Percentiles rank a stretch among this genome's conserved stretches.
Conservation (phyloP, 2,888 invertebrate genomes). For the Nemapogon koenigi region DNA sequence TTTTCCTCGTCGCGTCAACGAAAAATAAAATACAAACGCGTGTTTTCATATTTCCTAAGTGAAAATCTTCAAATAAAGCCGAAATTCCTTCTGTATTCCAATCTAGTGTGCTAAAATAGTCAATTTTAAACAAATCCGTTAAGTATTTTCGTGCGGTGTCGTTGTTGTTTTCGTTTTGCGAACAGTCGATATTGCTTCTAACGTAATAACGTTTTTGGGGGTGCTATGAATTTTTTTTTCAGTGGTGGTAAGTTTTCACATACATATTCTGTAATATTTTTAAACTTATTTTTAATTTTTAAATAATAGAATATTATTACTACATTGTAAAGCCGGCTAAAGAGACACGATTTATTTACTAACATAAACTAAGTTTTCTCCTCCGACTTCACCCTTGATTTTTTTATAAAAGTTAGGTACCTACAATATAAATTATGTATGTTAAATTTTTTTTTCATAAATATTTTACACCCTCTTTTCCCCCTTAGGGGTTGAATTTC, state of each 20-base stretch:
- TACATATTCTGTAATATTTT: background rate
- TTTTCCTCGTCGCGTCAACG: background rate
- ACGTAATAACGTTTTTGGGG: slow-evolving; percentile 4
- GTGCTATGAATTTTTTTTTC: background rate
- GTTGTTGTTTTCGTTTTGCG: slow-evolving; percentile 3
- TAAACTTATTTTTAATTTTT: no score
- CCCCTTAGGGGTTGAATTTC: no score
- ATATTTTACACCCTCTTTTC: no score
- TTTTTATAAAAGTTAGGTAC: no score
- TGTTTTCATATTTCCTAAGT: slow-evolving; percentile 1
- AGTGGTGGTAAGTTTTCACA: slow-evolving; percentile 3
- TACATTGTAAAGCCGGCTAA: no score
- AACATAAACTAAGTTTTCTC: no score
- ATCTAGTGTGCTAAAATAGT: background rate
- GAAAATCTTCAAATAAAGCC: background rate
- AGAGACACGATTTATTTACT: no score
- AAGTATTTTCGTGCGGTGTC: background rate
- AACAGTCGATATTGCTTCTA: slow-evolving; percentile 3
- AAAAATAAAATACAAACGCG: background rate
- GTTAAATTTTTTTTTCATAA: no score
- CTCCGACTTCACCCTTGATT: no score
- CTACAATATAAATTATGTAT: no score
- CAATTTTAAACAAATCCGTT: background rate
- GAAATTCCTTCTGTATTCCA: background rate
- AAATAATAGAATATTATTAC: no score